These are phyloP conservation scores for Ricordea florida DNA, from an alignment of 92 coral and sea anemone genomes.

Conservation along the genomic window DNA sequence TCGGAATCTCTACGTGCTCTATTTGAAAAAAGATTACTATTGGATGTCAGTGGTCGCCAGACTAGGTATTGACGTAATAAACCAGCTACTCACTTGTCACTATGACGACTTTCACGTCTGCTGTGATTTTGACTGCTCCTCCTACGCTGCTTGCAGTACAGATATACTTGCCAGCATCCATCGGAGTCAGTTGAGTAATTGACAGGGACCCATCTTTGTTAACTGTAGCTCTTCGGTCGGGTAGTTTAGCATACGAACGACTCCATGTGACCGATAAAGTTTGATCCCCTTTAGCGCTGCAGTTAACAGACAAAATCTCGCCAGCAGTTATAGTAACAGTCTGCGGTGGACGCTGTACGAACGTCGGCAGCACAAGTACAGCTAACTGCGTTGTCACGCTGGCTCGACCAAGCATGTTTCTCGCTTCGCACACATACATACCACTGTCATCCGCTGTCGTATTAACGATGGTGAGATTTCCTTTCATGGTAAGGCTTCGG, in stretches of 20 bases:
- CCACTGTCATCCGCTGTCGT: constrained; percentile 54
- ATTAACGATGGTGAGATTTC: constrained; percentile 30
- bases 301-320: constrained; percentile 46
- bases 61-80: not conserved
- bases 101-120: constrained; percentile 41
- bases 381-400: constrained; percentile 61
- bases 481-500: constrained; percentile 5
- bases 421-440: constrained; percentile 55
- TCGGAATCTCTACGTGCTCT: too few species aligned
- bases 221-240: constrained; percentile 41
- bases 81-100: constrained; percentile 44
- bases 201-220: constrained; percentile 42
- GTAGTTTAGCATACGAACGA: constrained; percentile 49
- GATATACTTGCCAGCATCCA: constrained; percentile 69
- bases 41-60: not conserved
- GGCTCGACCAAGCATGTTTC: constrained; percentile 47
- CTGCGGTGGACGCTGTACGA: constrained; percentile 10
- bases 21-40: too few species aligned
- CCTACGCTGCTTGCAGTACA: constrained; percentile 62
- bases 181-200: constrained; percentile 53
- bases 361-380: constrained; percentile 53
- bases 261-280: constrained; percentile 59
- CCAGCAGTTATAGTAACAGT: constrained; percentile 2
- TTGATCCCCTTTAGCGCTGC: constrained; percentile 64
- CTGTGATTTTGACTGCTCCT: constrained; percentile 47